phyloP scores from a whole-genome alignment of 2,888 invertebrate species.

The Chalcis sispes region DNA sequence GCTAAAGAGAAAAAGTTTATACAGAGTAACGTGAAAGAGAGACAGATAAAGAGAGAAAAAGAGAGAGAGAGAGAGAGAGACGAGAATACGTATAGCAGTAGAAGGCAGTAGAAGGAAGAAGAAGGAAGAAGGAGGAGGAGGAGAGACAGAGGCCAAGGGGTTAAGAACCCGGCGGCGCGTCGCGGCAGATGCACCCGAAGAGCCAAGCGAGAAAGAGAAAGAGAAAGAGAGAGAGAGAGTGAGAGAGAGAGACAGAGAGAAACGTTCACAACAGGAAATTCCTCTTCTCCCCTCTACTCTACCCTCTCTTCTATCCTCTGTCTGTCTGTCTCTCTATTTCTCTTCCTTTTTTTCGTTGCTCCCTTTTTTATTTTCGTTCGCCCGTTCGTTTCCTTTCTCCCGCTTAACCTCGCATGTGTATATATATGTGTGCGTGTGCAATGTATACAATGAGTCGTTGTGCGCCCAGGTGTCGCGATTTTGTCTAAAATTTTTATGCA shows the following conservation, averaged over 20 bases:
- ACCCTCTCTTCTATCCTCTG: slow-evolving; percentile 17
- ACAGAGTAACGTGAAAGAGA: no score
- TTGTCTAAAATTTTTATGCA: not conserved
- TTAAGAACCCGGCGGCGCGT: slow-evolving; percentile 48
- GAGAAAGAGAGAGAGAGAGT: slow-evolving; percentile 51
- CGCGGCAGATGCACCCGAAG: slow-evolving; percentile 11
- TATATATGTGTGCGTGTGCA: not conserved
- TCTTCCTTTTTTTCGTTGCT: slow-evolving; percentile 44
- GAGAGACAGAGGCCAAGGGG: slow-evolving; percentile 47
- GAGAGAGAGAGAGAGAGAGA: slow-evolving; percentile 41
- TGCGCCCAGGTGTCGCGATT: slow-evolving; percentile 43
- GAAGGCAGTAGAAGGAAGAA: slow-evolving; percentile 36
- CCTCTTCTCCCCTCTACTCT: slow-evolving; percentile 63
- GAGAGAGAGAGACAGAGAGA: slow-evolving; percentile 60
- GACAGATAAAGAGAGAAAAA: not conserved
- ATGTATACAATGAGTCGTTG: no score
- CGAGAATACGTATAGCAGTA: not conserved
- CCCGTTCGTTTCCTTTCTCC: slow-evolving; percentile 1
- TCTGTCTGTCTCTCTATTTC: slow-evolving; percentile 32
- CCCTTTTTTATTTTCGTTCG: slow-evolving; percentile 40
- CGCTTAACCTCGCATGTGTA: not conserved
- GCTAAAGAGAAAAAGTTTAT: slow-evolving; percentile 45
- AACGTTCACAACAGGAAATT: slow-evolving; percentile 74
- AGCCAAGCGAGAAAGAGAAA: not conserved
- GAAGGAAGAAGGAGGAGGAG: slow-evolving; percentile 47